Base-by-base conservation (phyloP, 2,888 invertebrate genomes). In the Ceriagrion tenellum region DNA sequence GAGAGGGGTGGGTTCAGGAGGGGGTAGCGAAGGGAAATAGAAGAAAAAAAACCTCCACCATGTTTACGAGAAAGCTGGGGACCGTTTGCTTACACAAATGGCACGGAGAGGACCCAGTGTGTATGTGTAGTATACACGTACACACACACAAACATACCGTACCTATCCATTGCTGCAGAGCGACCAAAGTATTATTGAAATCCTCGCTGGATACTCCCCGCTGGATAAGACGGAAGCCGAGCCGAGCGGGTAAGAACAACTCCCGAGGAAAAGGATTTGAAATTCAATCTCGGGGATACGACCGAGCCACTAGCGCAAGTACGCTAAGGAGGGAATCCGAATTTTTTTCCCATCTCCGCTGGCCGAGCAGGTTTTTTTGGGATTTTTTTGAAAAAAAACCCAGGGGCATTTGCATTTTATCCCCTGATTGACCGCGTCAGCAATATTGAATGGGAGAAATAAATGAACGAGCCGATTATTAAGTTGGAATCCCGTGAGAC, bases 31-130 rank as follows among this genome's bases (percentile, higher is more conserved):
- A 47, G 8, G 47, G 47, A 2, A 59, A 12, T 6, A 59, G 20
- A 20, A 59, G 16, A n/a, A 12, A 69, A 69, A 69, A n/a, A 69
- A 69, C 26, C 26, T n/a, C 8, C n/a, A 0, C 69, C 26, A 69
- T 26, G 26, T 69, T 69, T 69, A 69, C 69, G 69, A 69, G 69
- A n/a, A n/a, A 26, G 69, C 69, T 26, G 8, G n/a, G 4, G 26
- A 69, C 26, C 69, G 69, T 69, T 69, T 69, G 69, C 69, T 69
- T 69, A 26, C 69, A 69, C 69, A 69, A 69, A 69, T n/a, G 69
- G 69, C 26, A 26, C 69, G n/a, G 4, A 0, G 26, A 8, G 69
- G 69, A 69, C 69, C 26, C n/a, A 69, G 26, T 26, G 69, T n/a
- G n/a, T 26, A n/a, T 69, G 59, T 16, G 13, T 6, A 2, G 13